Evolutionary conservation across 2,888 invertebrate genomes (phyloP).

Genomic region (Steinernema scapterisci): DNA sequence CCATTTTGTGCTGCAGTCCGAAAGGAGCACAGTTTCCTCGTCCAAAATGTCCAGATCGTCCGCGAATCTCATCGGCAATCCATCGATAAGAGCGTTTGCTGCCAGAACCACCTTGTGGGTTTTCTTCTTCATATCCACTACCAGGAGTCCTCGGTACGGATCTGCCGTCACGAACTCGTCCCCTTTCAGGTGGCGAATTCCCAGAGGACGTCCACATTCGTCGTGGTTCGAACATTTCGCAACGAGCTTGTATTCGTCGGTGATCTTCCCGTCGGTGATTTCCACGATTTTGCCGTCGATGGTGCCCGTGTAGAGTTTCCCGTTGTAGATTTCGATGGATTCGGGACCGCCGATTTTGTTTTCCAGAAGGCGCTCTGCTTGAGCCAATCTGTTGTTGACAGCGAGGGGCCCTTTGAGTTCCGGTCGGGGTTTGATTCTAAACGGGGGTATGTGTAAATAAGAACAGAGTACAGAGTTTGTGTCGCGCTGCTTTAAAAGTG

Average conservation of each 20-base stretch:
- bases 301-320: conserved; percentile 49
- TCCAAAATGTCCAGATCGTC: conserved; percentile 76
- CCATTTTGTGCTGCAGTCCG: conserved; percentile 81
- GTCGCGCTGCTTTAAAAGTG: too few relatives aligned
- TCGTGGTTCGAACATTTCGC: conserved; percentile 74
- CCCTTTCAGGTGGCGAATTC: conserved; percentile 79
- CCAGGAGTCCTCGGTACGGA: conserved; percentile 85
- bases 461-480: too few relatives aligned
- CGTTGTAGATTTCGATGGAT: conserved; percentile 49
- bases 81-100: conserved; percentile 32
- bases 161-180: conserved; percentile 77
- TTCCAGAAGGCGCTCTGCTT: conserved; percentile 46
- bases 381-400: conserved; percentile 43
- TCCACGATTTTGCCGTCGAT: conserved; percentile 50
- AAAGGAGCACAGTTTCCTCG: conserved; percentile 79
- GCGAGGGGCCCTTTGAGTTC: conserved; percentile 44
- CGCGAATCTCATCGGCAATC: conserved; percentile 35
- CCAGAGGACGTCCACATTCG: conserved; percentile 87
- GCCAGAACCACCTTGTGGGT: conserved; percentile 36
- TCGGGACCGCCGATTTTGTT: conserved; percentile 52
- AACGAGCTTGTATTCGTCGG: conserved; percentile 42
- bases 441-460: neutral
- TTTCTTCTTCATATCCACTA: conserved; percentile 75
- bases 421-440: conserved; percentile 48
- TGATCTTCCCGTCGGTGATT: conserved; percentile 47